Evolutionary conservation across 2,797 vertebrate species (phyloP).

Genomic region (Carcharodon carcharias): DNA sequence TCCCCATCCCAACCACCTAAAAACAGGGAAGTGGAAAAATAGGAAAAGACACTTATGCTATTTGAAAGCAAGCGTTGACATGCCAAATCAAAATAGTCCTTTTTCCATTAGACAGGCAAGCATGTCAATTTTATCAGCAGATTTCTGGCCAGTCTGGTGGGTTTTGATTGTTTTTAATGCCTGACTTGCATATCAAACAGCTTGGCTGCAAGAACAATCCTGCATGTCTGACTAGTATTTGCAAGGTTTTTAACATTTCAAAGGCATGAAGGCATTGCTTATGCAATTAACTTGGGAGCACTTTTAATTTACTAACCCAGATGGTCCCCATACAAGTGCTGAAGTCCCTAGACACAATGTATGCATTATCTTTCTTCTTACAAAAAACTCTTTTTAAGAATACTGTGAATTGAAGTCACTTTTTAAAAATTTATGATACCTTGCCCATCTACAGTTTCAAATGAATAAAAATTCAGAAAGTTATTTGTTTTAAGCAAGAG

Average conservation of each 20-base stretch:
- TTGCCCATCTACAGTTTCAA: neutral
- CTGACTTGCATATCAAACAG: slow-evolving; percentile 26
- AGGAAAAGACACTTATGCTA: neutral
- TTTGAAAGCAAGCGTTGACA: neutral
- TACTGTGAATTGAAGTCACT: neutral
- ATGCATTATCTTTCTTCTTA: neutral
- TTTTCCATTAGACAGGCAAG: neutral
- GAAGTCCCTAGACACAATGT: neutral
- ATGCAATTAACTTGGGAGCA: slow-evolving; percentile 8
- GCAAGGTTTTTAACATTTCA: slow-evolving; percentile 23
- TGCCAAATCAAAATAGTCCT: neutral
- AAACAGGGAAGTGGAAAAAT: neutral
- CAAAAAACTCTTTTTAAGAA: neutral
- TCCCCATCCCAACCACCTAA: neutral
- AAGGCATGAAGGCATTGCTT: slow-evolving; percentile 21
- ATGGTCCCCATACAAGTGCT: neutral
- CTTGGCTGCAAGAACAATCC: neutral
- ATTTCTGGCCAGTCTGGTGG: neutral
- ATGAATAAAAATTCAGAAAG: neutral
- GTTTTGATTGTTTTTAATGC: slow-evolving; percentile 10
- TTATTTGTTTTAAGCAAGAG: neutral
- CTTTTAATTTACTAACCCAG: neutral
- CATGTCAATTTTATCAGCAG: neutral
- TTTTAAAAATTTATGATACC: neutral
- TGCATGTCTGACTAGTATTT: slow-evolving; percentile 5